Evolutionary conservation across 2,888 invertebrate species (phyloP), one percentile per base, ranked within the genome.

Genomic region (Mesochorus sp.): DNA sequence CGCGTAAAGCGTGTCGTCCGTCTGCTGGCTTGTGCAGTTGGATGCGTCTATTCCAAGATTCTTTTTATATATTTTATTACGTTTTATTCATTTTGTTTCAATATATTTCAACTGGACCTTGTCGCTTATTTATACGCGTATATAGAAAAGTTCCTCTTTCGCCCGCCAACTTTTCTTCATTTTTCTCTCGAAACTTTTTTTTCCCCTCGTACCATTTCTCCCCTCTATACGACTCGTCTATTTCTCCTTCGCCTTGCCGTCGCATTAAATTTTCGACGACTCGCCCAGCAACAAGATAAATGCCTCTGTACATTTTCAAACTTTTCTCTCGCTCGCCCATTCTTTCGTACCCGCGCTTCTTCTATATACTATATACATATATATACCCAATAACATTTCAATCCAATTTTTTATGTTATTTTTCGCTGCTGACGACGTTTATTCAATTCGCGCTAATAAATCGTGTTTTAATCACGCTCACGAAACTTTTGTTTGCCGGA

Each of bases 401-500:
- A 26, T n/a, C n/a, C 2, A 10, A 47, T n/a, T 68, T 34, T 47
- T 28, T 44, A 42, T 21, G 26, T 37, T 61, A 5, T 51, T 39
- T 51, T 8, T 14, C 12, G 17, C 17, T 53, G n/a, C 42, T 53
- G 28, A 53, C 39, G 53, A 31, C 21, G 49, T 34, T 64, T 64
- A 47, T 62, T 62, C n/a, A 44, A 72, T 62, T n/a, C 61, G 61
- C 24, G 31, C 72, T 72, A 72, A 72, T 72, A 62, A 72, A 72
- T 72, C 53, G 62, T 24, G 39, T 42, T 72, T 72, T 62, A 72
- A 62, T 55, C 62, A 72, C 62, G 44, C 37, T 62, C 72, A 72
- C 72, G 72, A 62, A 72, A 72, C 72, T 62, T 72, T 72, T 72
- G 62, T 62, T 72, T 72, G 62, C 53, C 62, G 34, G 34, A 34